A percentile compares a stretch with the other conserved stretches of the same genome.
Evolutionary conservation across 2,888 invertebrate species (phyloP).

Genomic region (Pherbina coryleti): DNA sequence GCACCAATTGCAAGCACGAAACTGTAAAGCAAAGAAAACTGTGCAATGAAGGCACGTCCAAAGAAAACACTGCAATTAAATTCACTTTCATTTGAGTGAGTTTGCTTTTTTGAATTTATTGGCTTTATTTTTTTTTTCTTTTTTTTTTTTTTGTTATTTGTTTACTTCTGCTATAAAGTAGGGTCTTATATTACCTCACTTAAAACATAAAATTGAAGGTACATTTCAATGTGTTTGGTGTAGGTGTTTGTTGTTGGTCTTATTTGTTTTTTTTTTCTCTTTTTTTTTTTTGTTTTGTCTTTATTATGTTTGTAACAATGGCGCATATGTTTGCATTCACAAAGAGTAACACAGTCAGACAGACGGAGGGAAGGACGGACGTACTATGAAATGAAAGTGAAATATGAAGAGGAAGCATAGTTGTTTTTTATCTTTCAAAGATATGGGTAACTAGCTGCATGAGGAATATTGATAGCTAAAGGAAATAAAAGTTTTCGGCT

Average conservation of each 20-base stretch:
- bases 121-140: background rate
- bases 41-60: background rate
- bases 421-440: background rate
- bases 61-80: conserved; percentile 32
- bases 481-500: background rate
- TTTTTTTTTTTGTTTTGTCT: background rate
- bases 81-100: conserved; percentile 49
- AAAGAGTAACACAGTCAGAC: background rate
- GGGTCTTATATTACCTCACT: conserved; percentile 38
- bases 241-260: background rate
- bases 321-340: conserved; percentile 18
- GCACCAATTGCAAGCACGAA: too few relatives aligned
- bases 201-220: conserved; percentile 28
- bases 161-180: background rate
- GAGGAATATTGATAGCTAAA: too few relatives aligned
- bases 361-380: too few relatives aligned
- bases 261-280: too few relatives aligned
- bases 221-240: background rate
- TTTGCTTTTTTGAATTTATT: conserved; percentile 10
- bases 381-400: conserved; percentile 59
- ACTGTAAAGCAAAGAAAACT: background rate
- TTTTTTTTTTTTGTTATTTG: background rate
- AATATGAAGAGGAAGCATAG: conserved; percentile 47
- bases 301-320: background rate
- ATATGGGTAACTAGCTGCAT: too few relatives aligned